phyloP scores from a whole-genome alignment of 2,113 vertebrate genomes.

The Amblyornis subalaris region DNA sequence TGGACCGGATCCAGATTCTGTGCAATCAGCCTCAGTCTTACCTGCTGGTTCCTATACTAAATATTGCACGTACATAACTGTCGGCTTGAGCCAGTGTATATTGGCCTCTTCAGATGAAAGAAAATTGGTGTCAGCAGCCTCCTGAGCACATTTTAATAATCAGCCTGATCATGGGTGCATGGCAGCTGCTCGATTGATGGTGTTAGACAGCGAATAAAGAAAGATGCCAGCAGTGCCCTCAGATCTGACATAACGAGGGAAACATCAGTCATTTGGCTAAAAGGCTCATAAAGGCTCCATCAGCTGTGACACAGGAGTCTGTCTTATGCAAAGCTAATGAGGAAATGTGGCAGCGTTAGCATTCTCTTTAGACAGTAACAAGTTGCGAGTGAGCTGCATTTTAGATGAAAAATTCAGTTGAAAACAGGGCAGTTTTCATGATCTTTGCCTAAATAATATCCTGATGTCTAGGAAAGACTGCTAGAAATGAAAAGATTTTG shows the following conservation, averaged over 20 bases:
- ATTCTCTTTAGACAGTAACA: slow-evolving; percentile 70
- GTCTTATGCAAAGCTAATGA: slow-evolving; percentile 75
- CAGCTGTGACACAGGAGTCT: slow-evolving; percentile 73
- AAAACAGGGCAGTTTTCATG: slow-evolving; percentile 26
- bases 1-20: background rate
- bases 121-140: slow-evolving; percentile 68
- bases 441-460: slow-evolving; percentile 31
- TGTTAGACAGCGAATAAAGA: slow-evolving; percentile 78
- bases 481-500: slow-evolving; percentile 13
- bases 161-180: slow-evolving; percentile 73
- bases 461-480: slow-evolving; percentile 21
- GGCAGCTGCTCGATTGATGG: slow-evolving; percentile 75
- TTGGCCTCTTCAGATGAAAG: slow-evolving; percentile 73
- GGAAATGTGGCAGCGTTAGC: slow-evolving; percentile 69
- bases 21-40: slow-evolving; percentile 2
- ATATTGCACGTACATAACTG: slow-evolving; percentile 47
- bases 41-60: slow-evolving; percentile 58
- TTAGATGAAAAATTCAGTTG: slow-evolving; percentile 53
- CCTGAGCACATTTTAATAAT: slow-evolving; percentile 78
- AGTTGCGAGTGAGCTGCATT: slow-evolving; percentile 66
- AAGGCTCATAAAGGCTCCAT: slow-evolving; percentile 78
- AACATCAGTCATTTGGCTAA: slow-evolving; percentile 81
- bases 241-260: slow-evolving; percentile 77
- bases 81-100: slow-evolving; percentile 50
- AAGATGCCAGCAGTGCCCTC: slow-evolving; percentile 77